Conservation (phyloP, 1,140 invertebrate genomes). For the Leptopilina boulardi region DNA sequence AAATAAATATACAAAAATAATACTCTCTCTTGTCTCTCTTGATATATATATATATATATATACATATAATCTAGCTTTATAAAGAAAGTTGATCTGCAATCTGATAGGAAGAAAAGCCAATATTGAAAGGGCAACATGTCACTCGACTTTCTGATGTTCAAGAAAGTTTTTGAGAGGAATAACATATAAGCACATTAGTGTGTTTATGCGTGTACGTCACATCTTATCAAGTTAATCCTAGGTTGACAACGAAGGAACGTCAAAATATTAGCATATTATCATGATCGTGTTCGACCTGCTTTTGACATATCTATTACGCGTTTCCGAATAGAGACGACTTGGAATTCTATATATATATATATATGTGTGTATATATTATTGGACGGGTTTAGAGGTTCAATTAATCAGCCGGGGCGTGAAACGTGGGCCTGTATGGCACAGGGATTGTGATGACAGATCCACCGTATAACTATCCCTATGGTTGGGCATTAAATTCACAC, state of each 20-base stretch:
- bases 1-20: no score
- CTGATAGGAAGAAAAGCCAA: neutral
- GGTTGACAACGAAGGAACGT: conserved; percentile 1
- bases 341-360: conserved; percentile 61
- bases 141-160: neutral
- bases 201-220: neutral
- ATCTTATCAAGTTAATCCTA: conserved; percentile 22
- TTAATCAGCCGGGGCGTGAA: conserved; percentile 75
- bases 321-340: conserved; percentile 72
- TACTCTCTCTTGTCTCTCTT: no score
- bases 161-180: neutral
- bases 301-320: conserved; percentile 76
- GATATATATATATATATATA: no score
- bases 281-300: conserved; percentile 69
- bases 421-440: conserved; percentile 61
- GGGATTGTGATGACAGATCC: conserved; percentile 71
- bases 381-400: conserved; percentile 65
- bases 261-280: conserved; percentile 69
- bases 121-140: neutral
- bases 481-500: conserved; percentile 61
- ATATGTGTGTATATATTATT: neutral
- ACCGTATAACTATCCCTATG: conserved; percentile 56
- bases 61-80: no score
- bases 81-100: neutral
- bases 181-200: conserved; percentile 6